A percentile compares a stretch with the other conserved stretches of the same genome.
Evolutionary conservation across 2,888 invertebrate species (phyloP).

Genomic region (Zygogramma bicolorata): DNA sequence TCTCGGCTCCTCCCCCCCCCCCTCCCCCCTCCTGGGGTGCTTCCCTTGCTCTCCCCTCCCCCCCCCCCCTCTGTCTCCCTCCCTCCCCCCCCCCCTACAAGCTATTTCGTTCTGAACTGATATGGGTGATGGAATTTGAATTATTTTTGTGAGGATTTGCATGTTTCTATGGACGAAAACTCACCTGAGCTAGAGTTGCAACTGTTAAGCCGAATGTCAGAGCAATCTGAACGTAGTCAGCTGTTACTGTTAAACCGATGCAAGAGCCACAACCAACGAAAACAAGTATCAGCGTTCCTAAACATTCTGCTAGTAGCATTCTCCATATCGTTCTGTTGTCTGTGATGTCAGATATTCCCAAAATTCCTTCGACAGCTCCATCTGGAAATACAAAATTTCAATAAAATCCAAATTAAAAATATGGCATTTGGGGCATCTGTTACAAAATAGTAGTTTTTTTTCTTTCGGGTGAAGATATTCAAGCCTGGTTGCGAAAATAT

Average conservation of each 20-base stretch:
- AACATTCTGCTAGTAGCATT: constrained; percentile 85
- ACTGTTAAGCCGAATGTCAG: constrained; percentile 90
- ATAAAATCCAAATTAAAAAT: background rate
- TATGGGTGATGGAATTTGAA: too few species aligned
- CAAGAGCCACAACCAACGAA: constrained; percentile 84
- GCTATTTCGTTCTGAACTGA: too few species aligned
- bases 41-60: too few species aligned
- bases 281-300: constrained; percentile 89
- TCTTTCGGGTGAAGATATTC: too few species aligned
- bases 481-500: too few species aligned
- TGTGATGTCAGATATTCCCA: constrained; percentile 84
- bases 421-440: too few species aligned
- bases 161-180: constrained; percentile 51
- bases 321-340: constrained; percentile 82
- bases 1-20: too few species aligned
- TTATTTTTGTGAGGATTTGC: background rate
- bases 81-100: too few species aligned
- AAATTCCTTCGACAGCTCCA: constrained; percentile 76
- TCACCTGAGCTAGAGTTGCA: constrained; percentile 87
- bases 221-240: constrained; percentile 75
- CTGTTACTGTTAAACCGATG: constrained; percentile 49
- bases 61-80: too few species aligned
- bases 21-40: too few species aligned
- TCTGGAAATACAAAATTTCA: constrained; percentile 72
- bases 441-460: too few species aligned